Percentiles rank a stretch among this genome's conserved stretches.
Conservation (phyloP, 1,140 invertebrate genomes). For the Calliopsis andreniformis region DNA sequence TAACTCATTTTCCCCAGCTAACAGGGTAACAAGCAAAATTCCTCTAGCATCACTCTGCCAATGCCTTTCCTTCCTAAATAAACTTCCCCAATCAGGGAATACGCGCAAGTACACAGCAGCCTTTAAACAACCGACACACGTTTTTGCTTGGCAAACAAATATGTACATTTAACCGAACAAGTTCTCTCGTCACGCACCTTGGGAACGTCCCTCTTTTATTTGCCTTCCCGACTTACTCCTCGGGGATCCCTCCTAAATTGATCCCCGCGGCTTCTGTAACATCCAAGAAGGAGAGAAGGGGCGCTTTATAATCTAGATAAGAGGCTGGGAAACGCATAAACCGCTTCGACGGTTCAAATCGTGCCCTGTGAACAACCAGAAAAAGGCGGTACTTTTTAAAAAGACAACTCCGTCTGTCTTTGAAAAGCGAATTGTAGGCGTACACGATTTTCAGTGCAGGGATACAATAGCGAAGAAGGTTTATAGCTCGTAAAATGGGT, state of each 20-base stretch:
- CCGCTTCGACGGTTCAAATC: neutral
- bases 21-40: neutral
- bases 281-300: neutral
- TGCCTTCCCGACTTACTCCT: neutral
- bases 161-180: slow-evolving; percentile 9
- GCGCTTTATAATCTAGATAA: slow-evolving; percentile 18
- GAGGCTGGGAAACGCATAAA: slow-evolving; percentile 24
- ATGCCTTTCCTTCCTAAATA: neutral
- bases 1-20: neutral
- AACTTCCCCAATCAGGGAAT: neutral
- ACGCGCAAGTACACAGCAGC: neutral
- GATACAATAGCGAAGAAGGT: slow-evolving; percentile 54
- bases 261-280: neutral
- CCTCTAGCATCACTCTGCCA: neutral
- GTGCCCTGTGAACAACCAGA: neutral
- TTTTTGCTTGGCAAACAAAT: slow-evolving; percentile 17
- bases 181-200: slow-evolving; percentile 14
- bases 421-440: slow-evolving; percentile 7
- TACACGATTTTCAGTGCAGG: neutral
- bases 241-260: no score
- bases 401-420: neutral
- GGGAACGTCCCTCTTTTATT: neutral
- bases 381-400: slow-evolving; percentile 23
- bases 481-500: slow-evolving; percentile 63
- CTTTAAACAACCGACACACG: neutral